Evolutionary conservation across 2,797 vertebrate genomes (phyloP).

Genomic region (Xiphorhynchus erythropygius): DNA sequence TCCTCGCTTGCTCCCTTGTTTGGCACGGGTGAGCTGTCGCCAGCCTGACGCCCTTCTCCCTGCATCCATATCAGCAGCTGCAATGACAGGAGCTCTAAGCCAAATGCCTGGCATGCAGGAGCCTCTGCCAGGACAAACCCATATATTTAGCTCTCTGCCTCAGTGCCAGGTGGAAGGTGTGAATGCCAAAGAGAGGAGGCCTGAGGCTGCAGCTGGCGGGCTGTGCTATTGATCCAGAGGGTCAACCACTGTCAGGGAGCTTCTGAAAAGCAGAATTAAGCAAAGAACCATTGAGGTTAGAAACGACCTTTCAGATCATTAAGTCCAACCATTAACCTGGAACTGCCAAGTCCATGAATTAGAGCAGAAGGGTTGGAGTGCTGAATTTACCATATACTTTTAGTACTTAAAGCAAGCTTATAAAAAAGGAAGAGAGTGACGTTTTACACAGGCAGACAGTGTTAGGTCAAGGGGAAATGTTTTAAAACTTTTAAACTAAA

Average conservation of each 20-base stretch:
- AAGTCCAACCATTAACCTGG: background rate
- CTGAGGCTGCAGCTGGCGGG: background rate
- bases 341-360: background rate
- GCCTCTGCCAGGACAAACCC: background rate
- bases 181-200: background rate
- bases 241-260: background rate
- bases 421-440: background rate
- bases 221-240: background rate
- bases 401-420: background rate
- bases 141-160: constrained; percentile 1
- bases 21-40: rapidly evolving
- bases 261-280: background rate
- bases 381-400: background rate
- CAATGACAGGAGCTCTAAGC: background rate
- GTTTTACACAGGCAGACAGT: background rate
- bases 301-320: background rate
- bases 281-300: background rate
- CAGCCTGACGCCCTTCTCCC: background rate
- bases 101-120: background rate
- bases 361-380: background rate
- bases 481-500: background rate
- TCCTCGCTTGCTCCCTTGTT: background rate
- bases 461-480: background rate
- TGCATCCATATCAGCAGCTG: background rate
- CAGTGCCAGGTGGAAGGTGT: constrained; percentile 18